phyloP scores from a whole-genome alignment of 2,797 vertebrate species.

The Myoxocephalus aenaeus region DNA sequence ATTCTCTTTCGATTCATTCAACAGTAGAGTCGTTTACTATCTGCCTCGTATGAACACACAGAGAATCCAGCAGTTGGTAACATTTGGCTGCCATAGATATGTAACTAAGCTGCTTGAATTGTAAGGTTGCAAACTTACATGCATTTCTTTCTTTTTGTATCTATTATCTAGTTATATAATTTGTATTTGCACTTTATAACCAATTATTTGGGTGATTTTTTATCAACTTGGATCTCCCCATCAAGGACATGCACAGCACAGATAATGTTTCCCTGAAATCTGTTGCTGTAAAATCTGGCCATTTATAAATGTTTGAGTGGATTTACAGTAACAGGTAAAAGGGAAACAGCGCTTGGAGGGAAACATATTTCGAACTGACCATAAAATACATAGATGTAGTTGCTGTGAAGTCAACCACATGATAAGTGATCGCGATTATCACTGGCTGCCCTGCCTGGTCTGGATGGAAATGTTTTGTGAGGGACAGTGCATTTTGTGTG shows the following conservation, averaged over 20 bases:
- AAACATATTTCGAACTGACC: slow-evolving; percentile 12
- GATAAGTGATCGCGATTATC: slow-evolving; percentile 19
- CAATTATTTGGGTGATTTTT: not conserved
- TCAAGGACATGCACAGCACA: not conserved
- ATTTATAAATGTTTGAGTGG: slow-evolving; percentile 10
- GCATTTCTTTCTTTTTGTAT: not conserved
- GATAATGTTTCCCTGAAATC: slow-evolving; percentile 5
- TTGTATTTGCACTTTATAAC: not conserved
- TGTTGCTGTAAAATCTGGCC: not conserved
- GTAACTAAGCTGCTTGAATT: not conserved
- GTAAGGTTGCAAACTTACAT: not conserved
- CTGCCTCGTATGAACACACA: slow-evolving; percentile 19
- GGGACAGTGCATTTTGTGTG: not conserved
- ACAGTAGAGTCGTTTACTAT: not conserved
- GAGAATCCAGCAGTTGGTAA: not conserved
- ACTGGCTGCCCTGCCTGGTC: not conserved
- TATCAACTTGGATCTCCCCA: not conserved
- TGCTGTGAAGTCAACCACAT: slow-evolving; percentile 19
- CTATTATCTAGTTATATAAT: not conserved
- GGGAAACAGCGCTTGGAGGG: not conserved
- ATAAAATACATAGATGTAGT: slow-evolving; percentile 28
- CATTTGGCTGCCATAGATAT: slow-evolving; percentile 22
- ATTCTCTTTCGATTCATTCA: slow-evolving; percentile 61
- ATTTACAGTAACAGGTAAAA: slow-evolving; percentile 5
- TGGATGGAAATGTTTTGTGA: not conserved